Base-by-base conservation (phyloP, 2,797 vertebrate species). In the Phalanger gymnotis region DNA sequence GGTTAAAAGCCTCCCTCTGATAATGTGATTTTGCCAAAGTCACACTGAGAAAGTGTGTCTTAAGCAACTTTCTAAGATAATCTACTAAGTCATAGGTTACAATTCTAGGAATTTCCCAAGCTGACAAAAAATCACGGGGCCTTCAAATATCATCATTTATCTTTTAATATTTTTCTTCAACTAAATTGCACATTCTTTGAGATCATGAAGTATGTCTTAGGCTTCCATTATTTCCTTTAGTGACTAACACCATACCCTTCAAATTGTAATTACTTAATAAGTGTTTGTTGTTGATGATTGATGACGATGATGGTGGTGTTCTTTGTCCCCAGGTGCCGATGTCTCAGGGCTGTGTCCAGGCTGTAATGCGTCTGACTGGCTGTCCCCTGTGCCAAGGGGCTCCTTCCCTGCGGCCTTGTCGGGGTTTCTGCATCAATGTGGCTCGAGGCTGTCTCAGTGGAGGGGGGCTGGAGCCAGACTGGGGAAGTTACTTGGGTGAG, bases 351-450 rank as follows among this genome's bases (percentile, higher is more conserved):
- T 98, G 98, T 90, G 97, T 94, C 91, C 95, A 95, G 61, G 99
- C 99, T n/a, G 98, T 99, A 96, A 99, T 99, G 99, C 99, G 99
- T 61, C 99, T 99, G 98, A 99, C 99, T 96, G 99, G 99, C 98
- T 99, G 99, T 97, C 99, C 99, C 0, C 98, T 99, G 95, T 99
- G 99, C 94, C 99, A 98, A 10, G 99, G 99, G n/a, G 94, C 98
- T 94, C 99, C 99, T 47, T 98, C 98, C 5, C 98, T 99, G 91
- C 98, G 98, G 66, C 99, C 99, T 53, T 99, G 99, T 97, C 98
- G 99, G 89, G 98, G 99, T 31, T 99, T 99, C 96, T 99, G 99
- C 97, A 99, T 99, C 92, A 99, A 99, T 1, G 99, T 99, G 97
- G 99, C 99, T 99, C 99, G 99, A 98, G 99, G 99, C 97, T 99